Conservation (phyloP, 2,888 invertebrate genomes). For the Hirtodrosophila confusa region DNA sequence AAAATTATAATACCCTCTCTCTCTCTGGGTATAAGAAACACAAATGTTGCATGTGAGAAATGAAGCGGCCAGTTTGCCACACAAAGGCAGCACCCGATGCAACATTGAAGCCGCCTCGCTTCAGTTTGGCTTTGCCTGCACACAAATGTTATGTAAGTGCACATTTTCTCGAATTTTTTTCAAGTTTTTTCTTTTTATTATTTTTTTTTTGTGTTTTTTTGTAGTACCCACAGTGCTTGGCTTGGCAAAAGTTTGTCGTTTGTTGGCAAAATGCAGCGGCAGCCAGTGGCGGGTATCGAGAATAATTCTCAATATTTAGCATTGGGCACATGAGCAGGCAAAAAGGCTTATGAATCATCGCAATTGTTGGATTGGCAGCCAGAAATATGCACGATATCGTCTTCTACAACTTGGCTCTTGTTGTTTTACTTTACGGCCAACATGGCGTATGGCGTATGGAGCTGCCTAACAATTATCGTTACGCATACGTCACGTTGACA, state of each 20-base stretch:
- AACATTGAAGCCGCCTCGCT: slow-evolving; percentile 46
- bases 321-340: background rate
- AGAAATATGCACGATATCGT: slow-evolving; percentile 38
- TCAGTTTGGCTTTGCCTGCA: slow-evolving; percentile 29
- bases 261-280: slow-evolving; percentile 50
- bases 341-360: slow-evolving; percentile 54
- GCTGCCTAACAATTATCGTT: slow-evolving; percentile 31
- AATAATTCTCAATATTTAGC: background rate
- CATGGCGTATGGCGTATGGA: slow-evolving; percentile 43
- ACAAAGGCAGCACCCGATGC: slow-evolving; percentile 42
- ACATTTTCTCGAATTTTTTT: slow-evolving; percentile 45
- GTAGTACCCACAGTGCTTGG: slow-evolving; percentile 31
- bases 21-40: slow-evolving; percentile 19
- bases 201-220: slow-evolving; percentile 21
- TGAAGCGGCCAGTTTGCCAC: slow-evolving; percentile 38
- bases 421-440: slow-evolving; percentile 24
- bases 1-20: background rate
- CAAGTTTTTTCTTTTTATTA: slow-evolving; percentile 15
- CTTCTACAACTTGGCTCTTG: slow-evolving; percentile 1
- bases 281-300: slow-evolving; percentile 12
- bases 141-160: slow-evolving; percentile 51
- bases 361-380: slow-evolving; percentile 17
- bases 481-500: slow-evolving; percentile 64
- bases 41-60: slow-evolving; percentile 49
- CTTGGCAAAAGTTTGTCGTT: slow-evolving; percentile 55